Percentiles rank a stretch among this genome's conserved stretches.
phyloP scores from a whole-genome alignment of 2,888 invertebrate genomes.

The Rhagonycha lutea region DNA sequence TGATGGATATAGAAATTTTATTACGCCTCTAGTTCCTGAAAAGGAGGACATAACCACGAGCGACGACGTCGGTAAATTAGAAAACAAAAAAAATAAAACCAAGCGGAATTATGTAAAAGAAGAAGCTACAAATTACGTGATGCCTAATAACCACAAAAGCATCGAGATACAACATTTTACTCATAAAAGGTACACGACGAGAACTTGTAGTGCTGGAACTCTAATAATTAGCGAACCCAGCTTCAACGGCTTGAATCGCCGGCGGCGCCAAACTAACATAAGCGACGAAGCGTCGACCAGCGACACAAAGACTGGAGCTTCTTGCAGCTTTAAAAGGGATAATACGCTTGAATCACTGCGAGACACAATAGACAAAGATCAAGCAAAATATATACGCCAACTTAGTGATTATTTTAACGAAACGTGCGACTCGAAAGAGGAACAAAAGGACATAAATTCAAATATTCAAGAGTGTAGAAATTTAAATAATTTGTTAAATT shows the following conservation, averaged over 20 bases:
- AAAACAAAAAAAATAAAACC: constrained; percentile 8
- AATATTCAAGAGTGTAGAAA: background rate
- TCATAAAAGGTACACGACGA: constrained; percentile 53
- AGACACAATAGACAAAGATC: constrained; percentile 17
- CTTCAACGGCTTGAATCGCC: constrained; percentile 49
- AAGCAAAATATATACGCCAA: constrained; percentile 11
- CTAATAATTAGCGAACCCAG: constrained; percentile 59
- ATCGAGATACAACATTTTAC: constrained; percentile 33
- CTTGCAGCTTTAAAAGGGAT: constrained; percentile 14
- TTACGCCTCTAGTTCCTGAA: constrained; percentile 24
- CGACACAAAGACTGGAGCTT: constrained; percentile 15
- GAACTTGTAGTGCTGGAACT: constrained; percentile 60
- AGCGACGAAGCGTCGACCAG: constrained; percentile 9
- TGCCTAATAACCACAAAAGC: constrained; percentile 30
- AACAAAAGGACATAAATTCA: background rate
- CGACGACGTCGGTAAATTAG: background rate
- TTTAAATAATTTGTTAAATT: background rate
- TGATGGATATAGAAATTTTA: constrained; percentile 47
- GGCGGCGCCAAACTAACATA: constrained; percentile 38
- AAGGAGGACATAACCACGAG: background rate
- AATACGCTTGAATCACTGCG: constrained; percentile 13
- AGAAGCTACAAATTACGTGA: constrained; percentile 34
- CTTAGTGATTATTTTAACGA: constrained; percentile 2
- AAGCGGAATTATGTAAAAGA: constrained; percentile 28
- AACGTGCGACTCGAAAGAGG: background rate